These are phyloP conservation scores for Drosophila monieri DNA, from an alignment of 2,888 invertebrate species.

Conservation along the genomic window DNA sequence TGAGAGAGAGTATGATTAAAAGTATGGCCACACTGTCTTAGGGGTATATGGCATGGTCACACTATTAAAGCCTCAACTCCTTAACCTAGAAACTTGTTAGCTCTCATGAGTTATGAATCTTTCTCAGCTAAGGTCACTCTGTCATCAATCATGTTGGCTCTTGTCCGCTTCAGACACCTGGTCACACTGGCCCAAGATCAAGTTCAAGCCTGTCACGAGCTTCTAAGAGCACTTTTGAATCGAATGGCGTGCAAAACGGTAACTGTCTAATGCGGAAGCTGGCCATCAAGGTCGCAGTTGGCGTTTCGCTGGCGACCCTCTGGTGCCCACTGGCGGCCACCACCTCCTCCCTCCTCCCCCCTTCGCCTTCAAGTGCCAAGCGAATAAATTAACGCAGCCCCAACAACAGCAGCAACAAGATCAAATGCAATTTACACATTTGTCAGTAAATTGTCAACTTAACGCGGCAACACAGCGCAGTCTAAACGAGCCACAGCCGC, in stretches of 20 bases:
- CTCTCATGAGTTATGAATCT: no score
- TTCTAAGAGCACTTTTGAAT: neutral
- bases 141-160: neutral
- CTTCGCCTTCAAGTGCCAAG: constrained; percentile 66
- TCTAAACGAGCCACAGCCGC: constrained; percentile 51
- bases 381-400: constrained; percentile 71
- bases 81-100: no score
- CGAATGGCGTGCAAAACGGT: constrained; percentile 27
- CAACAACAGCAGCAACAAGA: constrained; percentile 43
- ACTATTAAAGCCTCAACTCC: no score
- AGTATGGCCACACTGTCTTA: neutral
- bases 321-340: neutral
- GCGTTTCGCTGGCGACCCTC: no score
- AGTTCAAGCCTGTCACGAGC: neutral
- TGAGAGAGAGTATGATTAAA: no score
- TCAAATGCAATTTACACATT: constrained; percentile 80
- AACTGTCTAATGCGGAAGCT: constrained; percentile 67
- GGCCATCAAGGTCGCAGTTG: constrained; percentile 59
- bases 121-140: neutral
- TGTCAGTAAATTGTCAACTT: constrained; percentile 81
- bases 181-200: neutral
- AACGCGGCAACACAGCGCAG: constrained; percentile 60
- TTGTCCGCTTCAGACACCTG: neutral
- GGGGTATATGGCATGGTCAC: no score
- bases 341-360: neutral